Evolutionary conservation across 2,797 vertebrate genomes (phyloP).

Genomic region (Rhodeus uyekii): DNA sequence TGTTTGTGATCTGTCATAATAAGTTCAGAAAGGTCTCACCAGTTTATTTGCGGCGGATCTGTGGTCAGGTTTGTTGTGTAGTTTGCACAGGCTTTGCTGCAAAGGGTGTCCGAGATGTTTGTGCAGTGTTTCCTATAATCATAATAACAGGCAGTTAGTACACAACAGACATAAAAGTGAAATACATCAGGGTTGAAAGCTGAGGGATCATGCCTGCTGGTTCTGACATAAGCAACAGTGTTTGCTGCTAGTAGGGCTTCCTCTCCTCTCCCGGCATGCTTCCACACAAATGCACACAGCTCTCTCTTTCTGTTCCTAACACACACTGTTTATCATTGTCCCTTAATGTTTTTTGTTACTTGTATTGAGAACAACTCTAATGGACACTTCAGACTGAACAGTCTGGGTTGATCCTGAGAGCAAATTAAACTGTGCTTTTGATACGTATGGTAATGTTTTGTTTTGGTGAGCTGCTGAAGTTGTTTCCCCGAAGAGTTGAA

Average conservation of each 20-base stretch:
- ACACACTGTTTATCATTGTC: not conserved
- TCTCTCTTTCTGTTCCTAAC: not conserved
- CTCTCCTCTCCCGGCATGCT: slow-evolving; percentile 16
- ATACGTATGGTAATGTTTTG: not conserved
- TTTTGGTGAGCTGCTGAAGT: not conserved
- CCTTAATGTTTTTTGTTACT: slow-evolving; percentile 2
- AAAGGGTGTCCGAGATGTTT: slow-evolving; percentile 47
- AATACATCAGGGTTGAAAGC: not conserved
- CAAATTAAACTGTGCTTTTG: not conserved
- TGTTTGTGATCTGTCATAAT: not conserved
- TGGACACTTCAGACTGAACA: not conserved
- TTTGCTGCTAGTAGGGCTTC: slow-evolving; percentile 36
- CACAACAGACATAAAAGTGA: slow-evolving; percentile 11
- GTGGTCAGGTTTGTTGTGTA: slow-evolving; percentile 48
- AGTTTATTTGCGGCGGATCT: slow-evolving; percentile 67
- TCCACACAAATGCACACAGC: slow-evolving; percentile 6
- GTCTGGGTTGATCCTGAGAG: slow-evolving; percentile 1
- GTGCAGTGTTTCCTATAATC: slow-evolving; percentile 53
- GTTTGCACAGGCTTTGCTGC: slow-evolving; percentile 62
- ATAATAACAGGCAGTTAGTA: slow-evolving; percentile 20
- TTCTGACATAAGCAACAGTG: slow-evolving; percentile 46
- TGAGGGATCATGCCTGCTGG: not conserved
- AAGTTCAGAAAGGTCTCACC: slow-evolving; percentile 63
- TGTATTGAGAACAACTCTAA: slow-evolving; percentile 31
- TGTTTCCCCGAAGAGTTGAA: not conserved